Percentiles rank a stretch among this genome's conserved stretches.
Conservation (phyloP, 2,797 vertebrate species). For the Enoplosus armatus region DNA sequence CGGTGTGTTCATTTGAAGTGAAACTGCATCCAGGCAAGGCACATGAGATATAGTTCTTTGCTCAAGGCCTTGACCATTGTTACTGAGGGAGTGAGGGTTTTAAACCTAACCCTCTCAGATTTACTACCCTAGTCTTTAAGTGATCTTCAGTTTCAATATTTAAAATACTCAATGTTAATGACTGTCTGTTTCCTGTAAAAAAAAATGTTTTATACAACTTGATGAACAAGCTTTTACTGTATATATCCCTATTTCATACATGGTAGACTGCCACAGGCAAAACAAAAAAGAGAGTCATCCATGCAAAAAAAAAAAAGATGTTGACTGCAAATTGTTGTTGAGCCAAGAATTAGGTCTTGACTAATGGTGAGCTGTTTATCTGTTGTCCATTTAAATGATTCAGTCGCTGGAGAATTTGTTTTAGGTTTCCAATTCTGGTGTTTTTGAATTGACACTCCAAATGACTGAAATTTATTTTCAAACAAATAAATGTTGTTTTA, state of each 20-base stretch:
- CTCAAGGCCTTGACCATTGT: neutral
- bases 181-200: neutral
- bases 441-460: conserved; percentile 10
- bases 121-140: neutral
- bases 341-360: neutral
- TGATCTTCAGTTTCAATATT: neutral
- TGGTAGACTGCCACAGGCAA: neutral
- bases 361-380: neutral
- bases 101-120: neutral
- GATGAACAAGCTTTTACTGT: neutral
- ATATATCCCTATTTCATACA: neutral
- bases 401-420: neutral
- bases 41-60: neutral
- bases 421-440: neutral
- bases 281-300: no score
- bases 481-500: neutral
- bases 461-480: neutral
- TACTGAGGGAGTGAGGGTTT: neutral
- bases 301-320: neutral
- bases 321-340: neutral
- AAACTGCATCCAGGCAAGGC: neutral
- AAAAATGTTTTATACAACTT: neutral
- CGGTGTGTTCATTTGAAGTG: neutral
- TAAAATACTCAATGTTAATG: neutral
- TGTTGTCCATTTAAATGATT: conserved; percentile 14